Evolutionary conservation across 1,140 invertebrate genomes (phyloP).

Genomic region (Phthorimaea operculella): DNA sequence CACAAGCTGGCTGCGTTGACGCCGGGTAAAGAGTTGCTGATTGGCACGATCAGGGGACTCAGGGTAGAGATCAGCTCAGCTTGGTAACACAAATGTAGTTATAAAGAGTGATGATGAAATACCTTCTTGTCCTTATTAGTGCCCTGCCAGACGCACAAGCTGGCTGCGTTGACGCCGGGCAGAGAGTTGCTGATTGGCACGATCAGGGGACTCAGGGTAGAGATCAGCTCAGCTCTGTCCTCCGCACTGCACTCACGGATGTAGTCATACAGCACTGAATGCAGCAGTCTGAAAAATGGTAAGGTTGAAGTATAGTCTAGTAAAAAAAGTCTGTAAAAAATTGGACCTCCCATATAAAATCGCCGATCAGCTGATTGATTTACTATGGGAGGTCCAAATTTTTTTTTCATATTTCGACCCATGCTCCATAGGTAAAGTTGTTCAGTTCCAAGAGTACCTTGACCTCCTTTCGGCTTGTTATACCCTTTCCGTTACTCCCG

Average conservation of each 20-base stretch:
- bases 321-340: no score
- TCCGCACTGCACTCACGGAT: constrained; percentile 78
- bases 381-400: no score
- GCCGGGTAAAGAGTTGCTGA: constrained; percentile 87
- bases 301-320: no score
- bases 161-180: constrained; percentile 81
- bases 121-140: constrained; percentile 81
- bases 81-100: no score
- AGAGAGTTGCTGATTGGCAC: constrained; percentile 85
- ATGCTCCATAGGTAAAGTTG: no score
- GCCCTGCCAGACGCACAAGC: constrained; percentile 88
- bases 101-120: not conserved
- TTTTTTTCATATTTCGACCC: no score
- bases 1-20: constrained; percentile 82
- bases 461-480: no score
- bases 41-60: constrained; percentile 76
- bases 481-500: no score
- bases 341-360: no score
- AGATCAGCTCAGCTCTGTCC: constrained; percentile 78
- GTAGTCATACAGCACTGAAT: constrained; percentile 85
- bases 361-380: no score
- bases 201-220: constrained; percentile 75
- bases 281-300: constrained; percentile 71
- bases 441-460: no score
- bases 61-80: constrained; percentile 80